These are phyloP conservation scores for Aplidium turbinatum DNA, from an alignment of 23 tunicate genomes.

Conservation along the genomic window DNA sequence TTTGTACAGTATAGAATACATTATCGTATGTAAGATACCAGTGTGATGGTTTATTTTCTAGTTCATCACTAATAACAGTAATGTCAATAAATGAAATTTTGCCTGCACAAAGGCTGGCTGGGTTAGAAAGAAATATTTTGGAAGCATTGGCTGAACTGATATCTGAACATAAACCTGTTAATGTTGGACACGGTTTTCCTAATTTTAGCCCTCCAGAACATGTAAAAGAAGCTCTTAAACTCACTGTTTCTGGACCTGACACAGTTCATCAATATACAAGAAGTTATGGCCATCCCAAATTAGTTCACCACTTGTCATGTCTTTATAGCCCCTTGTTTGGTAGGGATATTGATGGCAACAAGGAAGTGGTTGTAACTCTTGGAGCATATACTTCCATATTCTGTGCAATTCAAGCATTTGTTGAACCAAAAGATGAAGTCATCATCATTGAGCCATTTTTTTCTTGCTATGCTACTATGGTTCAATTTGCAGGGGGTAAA, in stretches of 20 bases:
- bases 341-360: constrained; percentile 46
- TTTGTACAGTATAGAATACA: no score
- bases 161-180: constrained; percentile 65
- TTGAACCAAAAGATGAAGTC: constrained; percentile 81
- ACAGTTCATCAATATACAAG: constrained; percentile 80
- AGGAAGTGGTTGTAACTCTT: constrained; percentile 55
- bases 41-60: no score
- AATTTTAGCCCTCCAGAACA: constrained; percentile 71
- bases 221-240: constrained; percentile 50
- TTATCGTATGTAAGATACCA: no score
- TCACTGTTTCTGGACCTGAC: constrained; percentile 4
- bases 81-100: no score
- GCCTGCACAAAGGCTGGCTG: no score
- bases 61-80: no score
- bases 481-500: constrained; percentile 70
- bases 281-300: constrained; percentile 66
- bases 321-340: constrained; percentile 66
- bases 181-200: constrained; percentile 93
- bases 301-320: constrained; percentile 55
- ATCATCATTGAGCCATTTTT: constrained; percentile 92
- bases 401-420: constrained; percentile 63
- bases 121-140: no score
- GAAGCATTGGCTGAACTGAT: constrained; percentile 67
- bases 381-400: constrained; percentile 83
- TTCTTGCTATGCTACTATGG: constrained; percentile 91